Conservation (phyloP, 1,140 invertebrate species). For the Bombus sylvicola region DNA sequence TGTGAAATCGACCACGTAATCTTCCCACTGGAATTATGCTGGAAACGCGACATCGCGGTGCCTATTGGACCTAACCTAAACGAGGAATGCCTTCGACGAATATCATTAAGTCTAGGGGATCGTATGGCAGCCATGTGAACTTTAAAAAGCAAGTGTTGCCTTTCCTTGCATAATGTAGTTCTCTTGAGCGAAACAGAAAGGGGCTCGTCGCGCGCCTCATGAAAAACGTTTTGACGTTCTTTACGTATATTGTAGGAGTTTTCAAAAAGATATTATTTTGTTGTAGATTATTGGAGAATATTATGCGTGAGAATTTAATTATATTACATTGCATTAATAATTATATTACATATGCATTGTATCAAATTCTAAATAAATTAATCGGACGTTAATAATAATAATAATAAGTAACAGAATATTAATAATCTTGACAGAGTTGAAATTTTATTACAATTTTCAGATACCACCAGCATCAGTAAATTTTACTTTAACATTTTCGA, state of each 20-base stretch:
- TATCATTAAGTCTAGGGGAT: not conserved
- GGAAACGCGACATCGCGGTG: not conserved
- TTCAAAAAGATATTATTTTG: too few relatives aligned
- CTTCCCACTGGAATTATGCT: conserved; percentile 19
- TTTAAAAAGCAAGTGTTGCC: not conserved
- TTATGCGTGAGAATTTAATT: too few relatives aligned
- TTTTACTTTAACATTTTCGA: not conserved
- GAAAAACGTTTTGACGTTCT: not conserved
- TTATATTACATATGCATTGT: too few relatives aligned
- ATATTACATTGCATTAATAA: too few relatives aligned
- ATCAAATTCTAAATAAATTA: not conserved
- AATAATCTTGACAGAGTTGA: not conserved
- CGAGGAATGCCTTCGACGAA: not conserved
- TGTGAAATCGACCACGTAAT: conserved; percentile 41
- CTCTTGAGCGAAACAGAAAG: not conserved
- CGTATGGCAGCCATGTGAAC: not conserved
- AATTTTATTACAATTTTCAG: not conserved
- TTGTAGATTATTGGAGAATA: too few relatives aligned
- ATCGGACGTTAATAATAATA: not conserved
- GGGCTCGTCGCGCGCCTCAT: too few relatives aligned
- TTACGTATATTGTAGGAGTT: not conserved
- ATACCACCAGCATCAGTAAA: not conserved
- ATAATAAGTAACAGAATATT: not conserved
- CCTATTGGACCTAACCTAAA: not conserved
- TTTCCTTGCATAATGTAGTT: not conserved